Evolutionary conservation across 2,113 vertebrate genomes (phyloP), one percentile per base, ranked within the genome.

Genomic region (Puffinus mauretanicus): DNA sequence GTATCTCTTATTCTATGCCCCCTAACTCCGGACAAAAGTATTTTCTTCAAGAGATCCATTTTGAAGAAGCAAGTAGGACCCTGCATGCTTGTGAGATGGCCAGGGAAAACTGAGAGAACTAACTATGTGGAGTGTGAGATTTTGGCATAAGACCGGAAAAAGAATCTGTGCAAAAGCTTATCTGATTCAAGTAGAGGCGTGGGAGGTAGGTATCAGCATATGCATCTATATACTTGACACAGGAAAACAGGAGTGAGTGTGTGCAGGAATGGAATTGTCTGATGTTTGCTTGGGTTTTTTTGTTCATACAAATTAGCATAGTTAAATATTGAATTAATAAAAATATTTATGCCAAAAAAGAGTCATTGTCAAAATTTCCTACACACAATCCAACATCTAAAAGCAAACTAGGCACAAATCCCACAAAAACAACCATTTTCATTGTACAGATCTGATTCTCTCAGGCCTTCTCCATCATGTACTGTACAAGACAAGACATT

Each of bases 291-390:
- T 86, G 44, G 11, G 3, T 2, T 13, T 90, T 95, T 87, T 78
- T 93, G 42, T 78, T 96, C 55, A 36, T 84, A 91, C 8, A 89
- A 93, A 91, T 94, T 94, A 96, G 20, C 80, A 88, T 78, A 95
- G 57, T 88, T 89, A 89, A 94, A 93, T 94, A 84, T 51, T 90
- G 80, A 92, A 94, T 94, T 88, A 82, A 83, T 70, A 88, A 88
- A 92, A 90, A 73, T 65, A 73, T 13, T 42, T 51, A 58, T 62
- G 82, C 58, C 71, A 92, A 58, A 94, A 94, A 78, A 65, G 21
- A 93, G 10, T 80, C 11, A n/a, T 40, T 77, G 82, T 96, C 91
- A 94, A 93, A 94, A 90, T 88, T 97, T 96, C 88, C 96, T 93
- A 78, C 34, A 42, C 10, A 29, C 27, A 82, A 34, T 96, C 86